Evolutionary conservation across 1,140 invertebrate genomes (phyloP).

Genomic region (Cheumatopsyche charites): DNA sequence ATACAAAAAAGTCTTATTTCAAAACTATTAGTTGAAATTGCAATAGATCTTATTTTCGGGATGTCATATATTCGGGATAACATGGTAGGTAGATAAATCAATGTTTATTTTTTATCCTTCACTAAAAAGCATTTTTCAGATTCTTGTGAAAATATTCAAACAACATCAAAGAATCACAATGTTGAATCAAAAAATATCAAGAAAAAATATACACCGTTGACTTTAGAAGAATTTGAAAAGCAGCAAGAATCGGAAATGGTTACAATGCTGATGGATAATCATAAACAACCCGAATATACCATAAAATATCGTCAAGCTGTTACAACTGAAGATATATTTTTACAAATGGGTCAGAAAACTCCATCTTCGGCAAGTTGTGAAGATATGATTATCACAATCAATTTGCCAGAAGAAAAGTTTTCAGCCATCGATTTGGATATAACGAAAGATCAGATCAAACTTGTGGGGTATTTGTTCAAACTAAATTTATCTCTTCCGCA

Average conservation of each 20-base stretch:
- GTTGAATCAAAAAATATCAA: neutral
- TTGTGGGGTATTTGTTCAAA: slow-evolving; percentile 67
- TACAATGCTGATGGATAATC: slow-evolving; percentile 62
- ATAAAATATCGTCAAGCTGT: slow-evolving; percentile 86
- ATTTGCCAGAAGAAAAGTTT: slow-evolving; percentile 74
- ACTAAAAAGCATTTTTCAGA: neutral
- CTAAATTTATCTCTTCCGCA: slow-evolving; percentile 79
- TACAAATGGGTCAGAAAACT: slow-evolving; percentile 83
- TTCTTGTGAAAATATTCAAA: too few species aligned
- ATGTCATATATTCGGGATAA: too few species aligned
- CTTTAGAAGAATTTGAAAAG: slow-evolving; percentile 63
- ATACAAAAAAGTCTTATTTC: too few species aligned
- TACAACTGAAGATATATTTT: slow-evolving; percentile 82
- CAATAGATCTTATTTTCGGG: too few species aligned
- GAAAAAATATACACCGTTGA: slow-evolving; percentile 50
- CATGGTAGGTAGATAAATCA: neutral
- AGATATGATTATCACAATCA: slow-evolving; percentile 77
- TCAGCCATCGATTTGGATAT: slow-evolving; percentile 72
- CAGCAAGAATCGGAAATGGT: slow-evolving; percentile 60
- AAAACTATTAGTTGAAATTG: too few species aligned
- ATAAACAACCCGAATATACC: slow-evolving; percentile 77
- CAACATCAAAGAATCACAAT: too few species aligned
- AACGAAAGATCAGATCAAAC: slow-evolving; percentile 70
- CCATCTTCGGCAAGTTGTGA: slow-evolving; percentile 83
- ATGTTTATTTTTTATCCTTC: neutral